Evolutionary conservation across 2,113 vertebrate genomes (phyloP), one percentile per base, ranked within the genome.

Genomic region (Phoxinus phoxinus): DNA sequence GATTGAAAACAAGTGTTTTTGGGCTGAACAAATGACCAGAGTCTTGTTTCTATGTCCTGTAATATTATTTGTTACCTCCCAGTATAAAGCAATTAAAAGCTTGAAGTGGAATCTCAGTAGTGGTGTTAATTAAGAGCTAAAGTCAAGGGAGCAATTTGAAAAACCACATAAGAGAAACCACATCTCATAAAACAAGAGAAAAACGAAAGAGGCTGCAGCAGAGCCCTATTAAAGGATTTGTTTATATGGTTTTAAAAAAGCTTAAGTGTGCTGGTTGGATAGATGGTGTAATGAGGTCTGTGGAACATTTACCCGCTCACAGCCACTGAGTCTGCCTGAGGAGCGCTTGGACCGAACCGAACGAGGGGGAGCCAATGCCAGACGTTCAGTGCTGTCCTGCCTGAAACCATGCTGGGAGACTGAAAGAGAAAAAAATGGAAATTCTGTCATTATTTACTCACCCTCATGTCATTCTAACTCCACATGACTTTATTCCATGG

Each of bases 291-390:
- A 25, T 8, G 73, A 59, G 44, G 73, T 37, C 32, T 30, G 85
- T 53, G 71, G n/a, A 41, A 63, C 8, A 88, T 91, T 92, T 88
- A 95, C 95, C 71, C 93, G 89, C 81, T 95, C 94, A 25, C 88
- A 92, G 90, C 91, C 90, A n/a, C 90, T 88, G 74, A 91, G 89
- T 51, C 91, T 92, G 65, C 87, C 87, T 0, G 92, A 87, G 1
- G 89, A 86, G 86, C 90, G 92, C 84, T 90, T 94, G 87, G 89
- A 85, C 13, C 90, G 90, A 35, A 90, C 67, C 0, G 87, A 88
- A 69, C 91, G 90, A 0, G 88, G 89, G 32, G 93, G 93, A 84
- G 92, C 92, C 35, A 91, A 90, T 15, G 87, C 19, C 8, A 90
- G 86, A 41, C 84, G 89, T 48, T 94, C 94, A 44, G 85, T 23